Percentiles rank a stretch among this genome's conserved stretches.
Conservation (phyloP, 2,797 vertebrate genomes). For the Phoxinus dragarum region DNA sequence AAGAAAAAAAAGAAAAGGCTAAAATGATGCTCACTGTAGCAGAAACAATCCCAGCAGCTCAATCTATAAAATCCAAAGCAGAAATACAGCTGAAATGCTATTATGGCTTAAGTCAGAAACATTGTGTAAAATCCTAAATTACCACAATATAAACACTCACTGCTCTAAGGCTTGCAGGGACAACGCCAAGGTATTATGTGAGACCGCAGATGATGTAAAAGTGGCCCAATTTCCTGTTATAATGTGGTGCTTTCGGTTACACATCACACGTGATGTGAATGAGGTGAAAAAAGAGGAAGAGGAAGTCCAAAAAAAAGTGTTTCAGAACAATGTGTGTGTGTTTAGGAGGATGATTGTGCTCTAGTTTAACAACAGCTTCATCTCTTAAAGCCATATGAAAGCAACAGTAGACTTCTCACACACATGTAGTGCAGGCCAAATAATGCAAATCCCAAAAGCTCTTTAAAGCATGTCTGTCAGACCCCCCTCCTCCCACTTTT, state of each 20-base stretch:
- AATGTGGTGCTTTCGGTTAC: conserved; percentile 36
- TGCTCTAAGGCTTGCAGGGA: background rate
- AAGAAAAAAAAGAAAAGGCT: conserved; percentile 18
- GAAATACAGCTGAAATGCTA: conserved; percentile 17
- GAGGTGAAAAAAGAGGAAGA: conserved; percentile 48
- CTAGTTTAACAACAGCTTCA: conserved; percentile 35
- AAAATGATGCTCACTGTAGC: background rate
- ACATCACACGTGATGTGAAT: conserved; percentile 29
- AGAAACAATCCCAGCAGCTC: conserved; percentile 3
- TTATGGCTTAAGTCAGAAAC: conserved; percentile 13
- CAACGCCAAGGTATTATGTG: conserved; percentile 1
- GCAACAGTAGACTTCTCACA: conserved; percentile 43
- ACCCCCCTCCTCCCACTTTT: conserved; percentile 1
- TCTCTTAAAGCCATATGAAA: conserved; percentile 42
- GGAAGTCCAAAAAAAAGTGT: conserved; percentile 50
- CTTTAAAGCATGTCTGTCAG: conserved; percentile 65
- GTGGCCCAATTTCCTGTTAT: conserved; percentile 34
- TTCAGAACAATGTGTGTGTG: conserved; percentile 10
- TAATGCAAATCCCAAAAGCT: conserved; percentile 59
- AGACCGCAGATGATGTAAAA: conserved; percentile 39
- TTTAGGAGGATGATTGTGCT: background rate
- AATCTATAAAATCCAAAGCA: conserved; percentile 8
- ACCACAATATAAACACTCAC: conserved; percentile 17
- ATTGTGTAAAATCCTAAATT: conserved; percentile 21
- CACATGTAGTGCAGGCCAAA: conserved; percentile 59